Conservation (phyloP, 2,888 invertebrate species). For the Drosophila histrio region DNA sequence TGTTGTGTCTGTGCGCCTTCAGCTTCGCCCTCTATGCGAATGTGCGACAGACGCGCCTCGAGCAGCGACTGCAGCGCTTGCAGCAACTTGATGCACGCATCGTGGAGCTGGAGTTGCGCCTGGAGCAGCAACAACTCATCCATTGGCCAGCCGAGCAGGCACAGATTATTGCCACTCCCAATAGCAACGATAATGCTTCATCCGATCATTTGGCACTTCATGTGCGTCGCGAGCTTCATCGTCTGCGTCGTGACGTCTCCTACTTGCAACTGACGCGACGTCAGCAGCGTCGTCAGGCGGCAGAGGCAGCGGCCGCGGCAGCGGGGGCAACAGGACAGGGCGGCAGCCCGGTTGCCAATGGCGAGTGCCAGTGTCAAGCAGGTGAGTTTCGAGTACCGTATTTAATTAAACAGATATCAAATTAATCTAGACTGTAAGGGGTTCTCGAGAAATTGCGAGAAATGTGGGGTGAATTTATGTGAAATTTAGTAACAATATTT, state of each 20-base stretch:
- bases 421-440: neutral
- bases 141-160: constrained; percentile 70
- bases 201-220: constrained; percentile 73
- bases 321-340: constrained; percentile 72
- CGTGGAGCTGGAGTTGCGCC: constrained; percentile 79
- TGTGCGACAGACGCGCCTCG: constrained; percentile 82
- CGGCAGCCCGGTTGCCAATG: constrained; percentile 67
- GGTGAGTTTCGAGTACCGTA: constrained; percentile 85
- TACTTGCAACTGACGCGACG: constrained; percentile 83
- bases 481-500: neutral
- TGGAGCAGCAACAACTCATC: constrained; percentile 74
- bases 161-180: constrained; percentile 48
- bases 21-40: constrained; percentile 83
- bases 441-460: neutral
- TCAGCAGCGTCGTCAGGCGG: constrained; percentile 82
- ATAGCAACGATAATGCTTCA: constrained; percentile 30
- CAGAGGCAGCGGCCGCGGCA: constrained; percentile 71
- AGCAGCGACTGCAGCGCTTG: constrained; percentile 81
- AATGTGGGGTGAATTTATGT: neutral
- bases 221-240: constrained; percentile 83
- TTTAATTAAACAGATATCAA: neutral
- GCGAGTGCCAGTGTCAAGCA: constrained; percentile 90
- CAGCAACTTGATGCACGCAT: constrained; percentile 83
- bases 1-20: constrained; percentile 83
- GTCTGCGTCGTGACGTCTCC: constrained; percentile 84